Evolutionary conservation across 1,140 invertebrate genomes (phyloP).

Genomic region (Colletes gigas): DNA sequence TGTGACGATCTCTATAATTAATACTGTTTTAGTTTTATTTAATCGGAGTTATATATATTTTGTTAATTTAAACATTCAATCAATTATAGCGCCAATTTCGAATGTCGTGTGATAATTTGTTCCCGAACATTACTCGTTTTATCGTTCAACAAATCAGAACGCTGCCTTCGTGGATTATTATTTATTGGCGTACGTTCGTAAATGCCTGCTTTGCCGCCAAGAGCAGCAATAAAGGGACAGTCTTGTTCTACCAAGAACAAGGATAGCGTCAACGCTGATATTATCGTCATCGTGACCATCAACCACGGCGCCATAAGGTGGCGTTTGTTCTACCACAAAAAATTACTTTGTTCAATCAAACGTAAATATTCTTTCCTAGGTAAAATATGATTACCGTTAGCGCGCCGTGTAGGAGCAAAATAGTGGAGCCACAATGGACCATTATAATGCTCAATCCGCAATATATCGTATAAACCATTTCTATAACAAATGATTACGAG

Average conservation of each 20-base stretch:
- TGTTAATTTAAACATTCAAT: too few relatives aligned
- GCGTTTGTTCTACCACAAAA: conserved; percentile 76
- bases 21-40: too few relatives aligned
- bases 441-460: conserved; percentile 77
- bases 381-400: conserved; percentile 74
- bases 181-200: conserved; percentile 71
- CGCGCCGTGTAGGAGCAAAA: conserved; percentile 79
- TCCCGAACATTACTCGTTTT: too few relatives aligned
- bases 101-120: too few relatives aligned
- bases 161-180: too few relatives aligned
- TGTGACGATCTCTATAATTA: too few relatives aligned
- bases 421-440: conserved; percentile 78
- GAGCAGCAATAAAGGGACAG: conserved; percentile 71
- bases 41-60: not conserved
- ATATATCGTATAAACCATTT: conserved; percentile 79
- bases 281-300: conserved; percentile 78
- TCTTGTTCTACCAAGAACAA: conserved; percentile 75
- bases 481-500: conserved; percentile 62
- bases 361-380: conserved; percentile 1
- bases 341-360: conserved; percentile 19
- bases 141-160: too few relatives aligned
- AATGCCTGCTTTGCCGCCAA: conserved; percentile 73
- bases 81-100: too few relatives aligned
- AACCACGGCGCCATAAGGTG: conserved; percentile 80
- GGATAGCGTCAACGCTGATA: conserved; percentile 72